Base-by-base conservation (phyloP, 2,888 invertebrate species). In the Philereme vetulata region DNA sequence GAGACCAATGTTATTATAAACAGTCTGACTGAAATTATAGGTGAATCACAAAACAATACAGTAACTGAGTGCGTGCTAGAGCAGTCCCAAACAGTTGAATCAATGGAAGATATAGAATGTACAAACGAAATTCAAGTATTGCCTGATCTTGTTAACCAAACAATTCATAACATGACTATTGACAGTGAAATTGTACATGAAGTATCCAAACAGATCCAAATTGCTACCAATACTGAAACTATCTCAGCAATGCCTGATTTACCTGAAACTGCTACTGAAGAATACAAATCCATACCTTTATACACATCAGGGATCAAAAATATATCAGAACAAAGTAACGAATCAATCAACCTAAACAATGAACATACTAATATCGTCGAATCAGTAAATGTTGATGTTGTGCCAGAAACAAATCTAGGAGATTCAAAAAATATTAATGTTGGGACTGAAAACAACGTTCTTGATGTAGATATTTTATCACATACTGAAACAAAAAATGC, bases 81-180 rank as follows among this genome's bases (percentile, higher is more conserved):
- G 9, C 34, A 40, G 10, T 58, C 57, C 6, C 47, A 58, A 56
- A 54, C 48, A 11, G 21, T 42, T 34, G 43, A 62, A 51, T 43
- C 59, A 33, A 70, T 70, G 60, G 64, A 75, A 65, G 70, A 60
- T 5, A 65, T 65, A 68, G 60, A 72, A 65, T 71, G 59, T 68
- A 38, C 64, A 9, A 62, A 63, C 58, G 62, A 63, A 56, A 58
- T 54, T 36, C 64, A 67, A 10, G 65, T 61, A 21, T 66, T 76
- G 34, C 75, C 78, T 56, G 74, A 78, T 56, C 61, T 75, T 52
- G 58, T 76, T 10, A 75, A 77, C 43, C 68, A 75, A 60, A 71
- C 71, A 33, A 61, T 65, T 46, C 8, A 11, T 40, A 21, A 56
- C 51, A 48, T 55, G 43, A 56, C 34, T 57, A 43, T 58, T 55